A percentile compares a stretch with the other conserved stretches of the same genome.
Evolutionary conservation across 2,797 vertebrate species (phyloP).

Genomic region (Fundulus diaphanus): DNA sequence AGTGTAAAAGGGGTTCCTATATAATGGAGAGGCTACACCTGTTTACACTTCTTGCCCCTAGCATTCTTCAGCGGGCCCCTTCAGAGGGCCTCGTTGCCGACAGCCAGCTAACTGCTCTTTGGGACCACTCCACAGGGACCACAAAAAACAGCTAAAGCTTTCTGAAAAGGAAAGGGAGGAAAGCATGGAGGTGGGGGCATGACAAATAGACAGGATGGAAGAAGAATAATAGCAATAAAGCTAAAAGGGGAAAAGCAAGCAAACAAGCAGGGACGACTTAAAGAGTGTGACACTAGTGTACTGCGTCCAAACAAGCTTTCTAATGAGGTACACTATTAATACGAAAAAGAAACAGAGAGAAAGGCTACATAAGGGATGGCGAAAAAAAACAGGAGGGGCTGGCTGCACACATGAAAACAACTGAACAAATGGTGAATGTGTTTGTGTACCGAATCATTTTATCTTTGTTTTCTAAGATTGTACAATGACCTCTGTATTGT

Average conservation of each 20-base stretch:
- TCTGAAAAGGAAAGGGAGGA: constrained; percentile 65
- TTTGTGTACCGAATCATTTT: constrained; percentile 71
- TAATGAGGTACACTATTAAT: constrained; percentile 86
- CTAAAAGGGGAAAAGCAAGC: constrained; percentile 62
- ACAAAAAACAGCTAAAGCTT: constrained; percentile 70
- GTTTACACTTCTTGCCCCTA: constrained; percentile 90
- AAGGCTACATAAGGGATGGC: constrained; percentile 41
- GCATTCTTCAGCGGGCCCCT: constrained; percentile 85
- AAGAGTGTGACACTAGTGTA: constrained; percentile 85
- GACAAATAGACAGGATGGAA: constrained; percentile 58
- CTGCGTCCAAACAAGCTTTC: constrained; percentile 82
- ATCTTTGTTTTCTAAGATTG: constrained; percentile 74
- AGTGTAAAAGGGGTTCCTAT: constrained; percentile 60
- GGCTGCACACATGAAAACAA: constrained; percentile 34
- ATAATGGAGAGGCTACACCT: constrained; percentile 90
- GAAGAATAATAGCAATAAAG: constrained; percentile 68
- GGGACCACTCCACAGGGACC: constrained; percentile 73
- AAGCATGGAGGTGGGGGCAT: constrained; percentile 44
- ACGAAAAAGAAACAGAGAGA: constrained; percentile 54
- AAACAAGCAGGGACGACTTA: constrained; percentile 63
- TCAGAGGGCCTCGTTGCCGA: constrained; percentile 83
- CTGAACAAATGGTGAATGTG: constrained; percentile 60
- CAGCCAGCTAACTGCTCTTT: constrained; percentile 84
- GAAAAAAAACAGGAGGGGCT: constrained; percentile 52
- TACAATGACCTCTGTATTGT: constrained; percentile 73